These are phyloP conservation scores for Trachelus troglodyta DNA, from an alignment of 2,888 invertebrate genomes.

Conservation along the genomic window DNA sequence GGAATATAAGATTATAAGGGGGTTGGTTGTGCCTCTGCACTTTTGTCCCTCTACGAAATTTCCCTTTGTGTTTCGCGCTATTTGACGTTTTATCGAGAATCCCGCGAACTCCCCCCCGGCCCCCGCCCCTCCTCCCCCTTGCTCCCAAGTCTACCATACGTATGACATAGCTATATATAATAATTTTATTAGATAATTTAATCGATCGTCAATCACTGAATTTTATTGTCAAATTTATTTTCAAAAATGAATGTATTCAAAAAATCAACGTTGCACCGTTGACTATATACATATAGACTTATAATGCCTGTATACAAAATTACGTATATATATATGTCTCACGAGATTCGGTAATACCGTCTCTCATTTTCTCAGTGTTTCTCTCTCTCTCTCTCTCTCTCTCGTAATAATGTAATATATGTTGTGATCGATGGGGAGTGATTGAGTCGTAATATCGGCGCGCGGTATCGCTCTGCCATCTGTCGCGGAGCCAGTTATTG, in stretches of 20 bases:
- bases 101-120: not conserved
- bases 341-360: slow-evolving; percentile 19
- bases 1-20: slow-evolving; percentile 10
- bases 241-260: too few species aligned
- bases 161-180: not conserved
- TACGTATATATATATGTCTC: not conserved
- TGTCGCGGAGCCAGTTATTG: slow-evolving; percentile 50
- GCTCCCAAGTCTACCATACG: too few species aligned
- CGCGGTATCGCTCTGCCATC: slow-evolving; percentile 44
- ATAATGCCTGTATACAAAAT: not conserved
- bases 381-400: not conserved
- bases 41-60: not conserved
- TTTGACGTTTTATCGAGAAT: slow-evolving; percentile 18
- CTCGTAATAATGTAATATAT: slow-evolving; percentile 54
- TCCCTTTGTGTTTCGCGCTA: slow-evolving; percentile 10
- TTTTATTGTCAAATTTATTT: not conserved
- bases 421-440: slow-evolving; percentile 59
- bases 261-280: too few species aligned
- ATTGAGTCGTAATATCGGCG: slow-evolving; percentile 60
- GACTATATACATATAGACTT: too few species aligned
- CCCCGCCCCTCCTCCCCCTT: too few species aligned
- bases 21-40: slow-evolving; percentile 3
- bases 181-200: not conserved
- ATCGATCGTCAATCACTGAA: not conserved
- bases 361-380: not conserved